Conservation (phyloP, 1,140 invertebrate genomes). For the Panagrolaimus sp. region DNA sequence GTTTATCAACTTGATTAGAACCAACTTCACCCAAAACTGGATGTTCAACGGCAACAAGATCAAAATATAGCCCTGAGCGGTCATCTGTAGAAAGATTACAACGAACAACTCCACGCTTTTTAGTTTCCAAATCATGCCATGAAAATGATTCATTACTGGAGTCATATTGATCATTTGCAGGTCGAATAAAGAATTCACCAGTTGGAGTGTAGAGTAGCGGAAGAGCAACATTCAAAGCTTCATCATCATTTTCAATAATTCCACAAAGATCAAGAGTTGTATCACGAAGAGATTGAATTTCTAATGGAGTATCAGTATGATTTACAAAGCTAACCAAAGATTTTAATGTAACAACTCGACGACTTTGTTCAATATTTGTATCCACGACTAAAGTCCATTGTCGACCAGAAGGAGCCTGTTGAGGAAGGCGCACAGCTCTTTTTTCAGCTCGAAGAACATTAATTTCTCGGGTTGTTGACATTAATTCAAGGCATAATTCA, state of each 20-base stretch:
- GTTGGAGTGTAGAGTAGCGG: slow-evolving; percentile 77
- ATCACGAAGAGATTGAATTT: slow-evolving; percentile 69
- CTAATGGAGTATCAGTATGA: slow-evolving; percentile 73
- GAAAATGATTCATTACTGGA: slow-evolving; percentile 51
- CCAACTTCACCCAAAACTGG: slow-evolving; percentile 77
- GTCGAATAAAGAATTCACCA: slow-evolving; percentile 76
- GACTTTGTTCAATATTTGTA: slow-evolving; percentile 69
- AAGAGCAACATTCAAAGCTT: slow-evolving; percentile 72
- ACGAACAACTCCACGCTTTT: slow-evolving; percentile 40
- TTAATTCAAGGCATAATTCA: slow-evolving; percentile 53
- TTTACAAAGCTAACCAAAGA: slow-evolving; percentile 78
- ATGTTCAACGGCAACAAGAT: slow-evolving; percentile 70
- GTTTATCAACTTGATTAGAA: slow-evolving; percentile 60
- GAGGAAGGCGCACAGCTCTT: slow-evolving; percentile 73
- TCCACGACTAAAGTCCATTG: slow-evolving; percentile 75
- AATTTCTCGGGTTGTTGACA: slow-evolving; percentile 64
- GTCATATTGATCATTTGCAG: slow-evolving; percentile 55
- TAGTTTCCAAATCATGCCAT: slow-evolving; percentile 59
- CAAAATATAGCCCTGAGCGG: slow-evolving; percentile 65
- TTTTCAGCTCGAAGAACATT: slow-evolving; percentile 80
- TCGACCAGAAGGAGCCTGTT: slow-evolving; percentile 66
- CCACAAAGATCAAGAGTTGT: slow-evolving; percentile 70
- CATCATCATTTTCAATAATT: slow-evolving; percentile 67
- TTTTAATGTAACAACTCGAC: slow-evolving; percentile 69
- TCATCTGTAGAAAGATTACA: slow-evolving; percentile 51